Percentiles rank a stretch among this genome's conserved stretches.
These are phyloP conservation scores for Tolmerus cingulatus DNA, from an alignment of 2,888 invertebrate species.

Conservation along the genomic window DNA sequence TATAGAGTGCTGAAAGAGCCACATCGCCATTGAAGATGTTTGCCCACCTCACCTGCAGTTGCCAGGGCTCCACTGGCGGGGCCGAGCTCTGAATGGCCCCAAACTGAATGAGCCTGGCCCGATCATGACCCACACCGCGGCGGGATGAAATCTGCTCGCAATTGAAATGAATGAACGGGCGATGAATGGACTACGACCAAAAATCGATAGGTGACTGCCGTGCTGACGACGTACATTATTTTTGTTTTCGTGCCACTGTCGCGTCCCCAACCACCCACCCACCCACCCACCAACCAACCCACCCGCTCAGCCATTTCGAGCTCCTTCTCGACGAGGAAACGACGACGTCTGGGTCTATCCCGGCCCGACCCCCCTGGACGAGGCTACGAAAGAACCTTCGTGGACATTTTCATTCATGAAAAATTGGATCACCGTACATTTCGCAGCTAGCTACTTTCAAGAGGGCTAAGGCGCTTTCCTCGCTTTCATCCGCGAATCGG, in stretches of 20 bases:
- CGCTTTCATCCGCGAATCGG: background rate
- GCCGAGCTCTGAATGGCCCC: background rate
- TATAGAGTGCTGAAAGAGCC: background rate
- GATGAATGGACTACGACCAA: slow-evolving; percentile 5
- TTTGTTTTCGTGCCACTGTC: background rate
- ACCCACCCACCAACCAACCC: too few species aligned
- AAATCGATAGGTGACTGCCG: slow-evolving; percentile 27
- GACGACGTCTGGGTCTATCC: background rate
- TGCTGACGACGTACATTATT: background rate
- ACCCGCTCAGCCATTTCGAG: background rate
- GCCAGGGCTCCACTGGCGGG: background rate
- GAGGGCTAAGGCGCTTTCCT: background rate
- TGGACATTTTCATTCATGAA: slow-evolving; percentile 30
- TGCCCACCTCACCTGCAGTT: background rate
- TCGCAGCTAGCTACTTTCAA: background rate
- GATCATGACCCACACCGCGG: slow-evolving; percentile 7
- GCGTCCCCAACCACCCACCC: too few species aligned
- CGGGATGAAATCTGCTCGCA: background rate
- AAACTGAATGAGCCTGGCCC: slow-evolving; percentile 2
- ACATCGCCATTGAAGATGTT: background rate
- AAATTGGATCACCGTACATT: slow-evolving; percentile 21
- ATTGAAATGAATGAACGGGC: slow-evolving; percentile 16
- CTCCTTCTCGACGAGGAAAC: background rate
- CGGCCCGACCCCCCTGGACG: background rate
- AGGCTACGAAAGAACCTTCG: background rate